phyloP scores from a whole-genome alignment of 2,113 vertebrate species.

The Tetrao urogallus region DNA sequence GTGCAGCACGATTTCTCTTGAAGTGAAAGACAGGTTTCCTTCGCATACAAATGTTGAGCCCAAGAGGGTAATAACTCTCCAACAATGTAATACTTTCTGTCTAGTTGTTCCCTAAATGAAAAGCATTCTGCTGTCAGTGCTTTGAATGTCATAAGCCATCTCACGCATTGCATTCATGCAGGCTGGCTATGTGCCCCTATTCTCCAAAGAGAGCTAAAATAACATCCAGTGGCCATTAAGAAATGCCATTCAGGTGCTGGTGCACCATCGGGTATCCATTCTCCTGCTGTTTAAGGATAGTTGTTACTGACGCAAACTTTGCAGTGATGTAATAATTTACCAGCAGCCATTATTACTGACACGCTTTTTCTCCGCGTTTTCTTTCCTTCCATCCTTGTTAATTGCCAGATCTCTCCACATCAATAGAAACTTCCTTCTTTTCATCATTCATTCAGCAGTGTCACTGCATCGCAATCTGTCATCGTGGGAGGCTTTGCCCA shows the following conservation, averaged over 20 bases:
- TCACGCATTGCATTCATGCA: slow-evolving; percentile 50
- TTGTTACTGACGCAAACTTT: slow-evolving; percentile 56
- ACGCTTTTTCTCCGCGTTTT: slow-evolving; percentile 47
- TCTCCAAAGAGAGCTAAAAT: slow-evolving; percentile 69
- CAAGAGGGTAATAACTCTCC: slow-evolving; percentile 70
- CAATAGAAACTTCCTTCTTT: slow-evolving; percentile 60
- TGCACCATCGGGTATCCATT: slow-evolving; percentile 37
- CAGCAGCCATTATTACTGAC: slow-evolving; percentile 65
- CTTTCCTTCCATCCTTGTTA: slow-evolving; percentile 62
- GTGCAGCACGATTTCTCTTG: slow-evolving; percentile 8
- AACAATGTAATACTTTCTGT: slow-evolving; percentile 69
- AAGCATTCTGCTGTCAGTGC: slow-evolving; percentile 70
- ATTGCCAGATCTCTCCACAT: slow-evolving; percentile 56
- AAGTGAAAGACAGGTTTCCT: slow-evolving; percentile 69
- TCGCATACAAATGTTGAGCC: slow-evolving; percentile 50
- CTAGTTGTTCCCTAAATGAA: slow-evolving; percentile 73
- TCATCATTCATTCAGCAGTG: slow-evolving; percentile 56
- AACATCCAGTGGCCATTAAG: slow-evolving; percentile 61
- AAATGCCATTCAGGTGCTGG: slow-evolving; percentile 67
- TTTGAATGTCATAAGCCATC: slow-evolving; percentile 65
- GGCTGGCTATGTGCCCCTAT: slow-evolving; percentile 55
- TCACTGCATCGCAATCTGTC: slow-evolving; percentile 38
- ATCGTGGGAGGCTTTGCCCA: slow-evolving; percentile 45
- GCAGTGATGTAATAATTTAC: slow-evolving; percentile 71
- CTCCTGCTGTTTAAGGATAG: slow-evolving; percentile 55